Evolutionary conservation across 2,113 vertebrate species (phyloP), one percentile per base, ranked within the genome.

Genomic region (Cephalopterus ornatus): DNA sequence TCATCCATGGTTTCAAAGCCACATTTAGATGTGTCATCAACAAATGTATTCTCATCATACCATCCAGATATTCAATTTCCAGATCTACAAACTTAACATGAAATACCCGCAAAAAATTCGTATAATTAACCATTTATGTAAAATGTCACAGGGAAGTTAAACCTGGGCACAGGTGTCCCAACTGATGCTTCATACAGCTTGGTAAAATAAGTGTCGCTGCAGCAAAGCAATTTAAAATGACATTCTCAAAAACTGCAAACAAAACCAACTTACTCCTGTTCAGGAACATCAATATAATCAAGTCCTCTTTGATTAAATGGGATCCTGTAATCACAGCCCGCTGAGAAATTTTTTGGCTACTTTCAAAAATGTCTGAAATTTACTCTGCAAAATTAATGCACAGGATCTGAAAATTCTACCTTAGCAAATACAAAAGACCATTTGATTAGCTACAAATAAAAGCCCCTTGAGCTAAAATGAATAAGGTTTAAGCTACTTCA

Each of bases 361-460:
- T 96, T 96, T 87, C 24, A 93, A 94, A 96, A 95, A 77, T 41
- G 47, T 89, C 92, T 95, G 89, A 96, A 97, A 95, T 94, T 96
- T 95, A 72, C 53, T 93, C 88, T 97, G 92, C 91, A 92, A 97
- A 97, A 97, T 97, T 97, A 98, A 98, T 74, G 93, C 96, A 89
- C 68, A 92, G 90, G 92, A 97, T 97, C 92, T 82, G 94, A 97
- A 97, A 97, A 97, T 80, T 97, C 96, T 96, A 97, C 95, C 93
- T 96, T 97, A 85, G 66, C 94, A 92, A 82, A 97, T 89, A 98
- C 96, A 98, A 98, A 98, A 97, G 96, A 46, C 96, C 80, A 96
- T 94, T 96, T 96, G 98, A 98, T 97, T 95, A 95, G 97, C 95
- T 95, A 96, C 97, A 97, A 97, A 98, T 97, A 97, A 98, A 98